Evolutionary conservation across 53 echinoderm and acorn worm genomes (phyloP).

Genomic region (Antedon mediterranea): DNA sequence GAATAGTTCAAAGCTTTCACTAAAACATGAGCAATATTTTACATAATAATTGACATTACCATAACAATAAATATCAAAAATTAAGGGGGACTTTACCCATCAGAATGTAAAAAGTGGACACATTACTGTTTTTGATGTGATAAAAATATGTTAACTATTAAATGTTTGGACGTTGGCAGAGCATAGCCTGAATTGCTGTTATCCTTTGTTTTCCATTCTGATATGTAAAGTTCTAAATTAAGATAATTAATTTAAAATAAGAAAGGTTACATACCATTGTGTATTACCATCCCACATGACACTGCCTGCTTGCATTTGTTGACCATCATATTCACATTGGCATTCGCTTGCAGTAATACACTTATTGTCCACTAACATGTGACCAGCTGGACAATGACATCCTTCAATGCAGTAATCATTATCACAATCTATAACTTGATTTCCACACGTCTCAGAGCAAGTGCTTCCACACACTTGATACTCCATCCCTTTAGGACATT

Average conservation of each 20-base stretch:
- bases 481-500: slow-evolving; percentile 38
- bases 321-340: neutral
- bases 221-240: no score
- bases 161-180: no score
- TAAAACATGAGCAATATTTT: no score
- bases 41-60: no score
- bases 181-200: no score
- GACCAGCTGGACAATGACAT: slow-evolving; percentile 53
- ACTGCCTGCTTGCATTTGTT: neutral
- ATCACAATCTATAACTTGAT: slow-evolving; percentile 47
- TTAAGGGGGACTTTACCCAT: no score
- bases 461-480: slow-evolving; percentile 56
- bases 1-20: no score
- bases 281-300: neutral
- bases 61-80: no score
- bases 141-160: no score
- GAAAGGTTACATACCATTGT: neutral
- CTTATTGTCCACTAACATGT: neutral
- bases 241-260: neutral
- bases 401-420: slow-evolving; percentile 58
- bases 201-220: no score
- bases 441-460: slow-evolving; percentile 45
- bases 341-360: neutral
- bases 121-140: no score
- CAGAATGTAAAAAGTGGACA: no score